These are phyloP conservation scores for Scortum barcoo DNA, from an alignment of 2,113 vertebrate genomes.

Conservation along the genomic window DNA sequence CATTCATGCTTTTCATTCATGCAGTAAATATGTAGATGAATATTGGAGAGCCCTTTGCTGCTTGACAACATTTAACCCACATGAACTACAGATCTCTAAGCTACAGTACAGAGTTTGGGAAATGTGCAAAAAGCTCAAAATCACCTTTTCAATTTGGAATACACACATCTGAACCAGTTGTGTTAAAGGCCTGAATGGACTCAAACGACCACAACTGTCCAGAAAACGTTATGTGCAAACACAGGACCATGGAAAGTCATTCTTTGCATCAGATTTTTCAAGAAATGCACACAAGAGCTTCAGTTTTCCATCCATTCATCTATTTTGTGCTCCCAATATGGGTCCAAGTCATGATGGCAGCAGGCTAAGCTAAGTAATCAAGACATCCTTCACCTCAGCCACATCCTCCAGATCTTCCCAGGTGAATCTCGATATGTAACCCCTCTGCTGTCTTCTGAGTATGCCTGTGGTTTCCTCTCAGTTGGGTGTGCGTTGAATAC, in stretches of 20 bases:
- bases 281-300: not conserved
- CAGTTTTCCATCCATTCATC: not conserved
- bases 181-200: not conserved
- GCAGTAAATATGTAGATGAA: constrained; percentile 4
- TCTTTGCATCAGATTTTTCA: no score
- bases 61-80: not conserved
- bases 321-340: not conserved
- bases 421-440: not conserved
- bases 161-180: not conserved
- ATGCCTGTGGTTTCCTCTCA: not conserved
- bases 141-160: not conserved
- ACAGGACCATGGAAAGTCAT: no score
- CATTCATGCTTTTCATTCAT: constrained; percentile 41
- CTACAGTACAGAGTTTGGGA: not conserved
- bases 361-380: not conserved
- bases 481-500: not conserved
- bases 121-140: not conserved
- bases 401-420: not conserved
- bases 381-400: no score
- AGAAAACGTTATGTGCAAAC: not conserved
- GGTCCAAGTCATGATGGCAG: not conserved
- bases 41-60: not conserved
- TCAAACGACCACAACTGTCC: no score
- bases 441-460: not conserved
- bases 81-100: not conserved